Base-by-base conservation (phyloP, 1,140 invertebrate genomes). In the Drosophila tani region DNA sequence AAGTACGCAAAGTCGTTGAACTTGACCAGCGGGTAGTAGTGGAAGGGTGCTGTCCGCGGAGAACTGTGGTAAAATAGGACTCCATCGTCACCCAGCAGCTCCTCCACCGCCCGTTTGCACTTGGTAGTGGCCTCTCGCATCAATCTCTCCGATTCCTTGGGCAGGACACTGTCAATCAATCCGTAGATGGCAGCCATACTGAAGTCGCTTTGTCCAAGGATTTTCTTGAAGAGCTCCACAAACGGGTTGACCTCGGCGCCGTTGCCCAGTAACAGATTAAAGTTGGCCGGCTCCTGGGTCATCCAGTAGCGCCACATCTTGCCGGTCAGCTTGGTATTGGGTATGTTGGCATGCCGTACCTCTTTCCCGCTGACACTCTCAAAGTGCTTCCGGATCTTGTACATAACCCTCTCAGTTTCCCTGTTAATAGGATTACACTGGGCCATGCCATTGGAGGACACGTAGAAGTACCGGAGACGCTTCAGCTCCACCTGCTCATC, bases 1-100 rank as follows among this genome's bases (percentile, higher is more conserved):
- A 97, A 98, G 92, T 99, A 98, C 8, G 95, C 94, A 93, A 98
- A 98, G 93, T 99, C 98, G 86, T 95, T 97, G 2, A 97, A 96
- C 57, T 96, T 95, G 3, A 97, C 93, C 73, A 97, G 94, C 40
- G 96, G 94, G 50, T 96, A 95, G 90, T 96, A 96, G 93, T 99
- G 98, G 91, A 97, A 97, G 7, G 96, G 96, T 1, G 98, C 97
- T n/a, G 96, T 93, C 19, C 94, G 94, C 1, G 98, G 97, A 67
- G 96, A 95, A 2, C 96, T 96, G 24, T 98, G 97, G 93, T 97
- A 98, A 40, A 99, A 86, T 5, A 99, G 93, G 9, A 99, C 95
- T 0, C 97, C 97, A 93, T 98, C 94, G 4, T 96, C 93, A 17
- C 96, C 95, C 14, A 99, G 93, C 59, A 96, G 93, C 32, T 95